Conservation (phyloP, 2,888 invertebrate species). For the Phortica okadai region DNA sequence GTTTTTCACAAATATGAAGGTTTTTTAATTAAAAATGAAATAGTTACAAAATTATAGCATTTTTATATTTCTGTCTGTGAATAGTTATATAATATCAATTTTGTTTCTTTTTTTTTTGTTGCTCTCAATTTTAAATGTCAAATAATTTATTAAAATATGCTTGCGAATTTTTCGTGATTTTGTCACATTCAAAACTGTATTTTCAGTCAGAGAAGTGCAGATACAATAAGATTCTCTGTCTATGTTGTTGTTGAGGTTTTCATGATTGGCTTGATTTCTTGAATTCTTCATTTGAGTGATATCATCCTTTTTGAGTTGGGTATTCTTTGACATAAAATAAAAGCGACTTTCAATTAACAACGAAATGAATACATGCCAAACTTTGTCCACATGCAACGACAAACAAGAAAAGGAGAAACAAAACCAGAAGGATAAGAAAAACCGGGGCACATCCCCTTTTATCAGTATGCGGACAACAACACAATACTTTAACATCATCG, state of each 20-base stretch:
- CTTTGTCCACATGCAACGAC: neutral
- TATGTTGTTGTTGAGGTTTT: neutral
- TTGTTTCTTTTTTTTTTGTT: conserved; percentile 29
- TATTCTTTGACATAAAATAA: neutral
- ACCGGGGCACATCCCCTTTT: neutral
- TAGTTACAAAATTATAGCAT: too few relatives aligned
- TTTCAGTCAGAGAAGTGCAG: neutral
- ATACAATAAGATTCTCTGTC: neutral
- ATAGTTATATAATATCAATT: too few relatives aligned
- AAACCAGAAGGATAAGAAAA: neutral
- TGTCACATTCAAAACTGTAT: too few relatives aligned
- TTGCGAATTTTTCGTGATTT: neutral
- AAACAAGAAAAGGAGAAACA: neutral
- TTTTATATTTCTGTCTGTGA: too few relatives aligned
- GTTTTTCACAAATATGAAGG: too few relatives aligned
- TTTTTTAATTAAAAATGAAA: too few relatives aligned
- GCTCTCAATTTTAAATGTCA: neutral
- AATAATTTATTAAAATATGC: too few relatives aligned
- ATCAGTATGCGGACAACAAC: neutral
- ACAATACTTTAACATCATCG: conserved; percentile 11
- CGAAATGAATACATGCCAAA: conserved; percentile 10
- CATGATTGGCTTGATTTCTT: conserved; percentile 1
- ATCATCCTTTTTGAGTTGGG: conserved; percentile 18
- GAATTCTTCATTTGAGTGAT: conserved; percentile 6
- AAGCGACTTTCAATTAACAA: conserved; percentile 5